Evolutionary conservation across 1,140 invertebrate genomes (phyloP), one percentile per base, ranked within the genome.

Genomic region (Hestina assimilis): DNA sequence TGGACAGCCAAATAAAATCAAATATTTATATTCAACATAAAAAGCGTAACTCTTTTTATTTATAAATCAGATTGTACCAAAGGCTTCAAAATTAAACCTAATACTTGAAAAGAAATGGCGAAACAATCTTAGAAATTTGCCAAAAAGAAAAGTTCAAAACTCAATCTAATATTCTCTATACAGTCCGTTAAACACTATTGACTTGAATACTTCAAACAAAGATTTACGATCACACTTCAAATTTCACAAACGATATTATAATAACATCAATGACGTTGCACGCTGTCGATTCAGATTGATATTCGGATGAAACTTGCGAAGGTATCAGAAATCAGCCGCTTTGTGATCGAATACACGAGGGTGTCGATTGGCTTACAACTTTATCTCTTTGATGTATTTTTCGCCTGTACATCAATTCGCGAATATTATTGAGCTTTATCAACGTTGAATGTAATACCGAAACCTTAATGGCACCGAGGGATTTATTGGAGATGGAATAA

Each of bases 161-260:
- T 35, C 31, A 17, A 35, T 15, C 31, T 5, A 35, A 35, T 28
- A 8, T 35, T 35, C 3, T n/a, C 12, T 7, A n/a, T 8, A 41
- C 38, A 41, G 8, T 23, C 20, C 38, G 38, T 21, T 41, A 41
- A 41, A 21, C 38, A 21, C 19, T n/a, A n/a, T n/a, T n/a, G n/a
- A n/a, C n/a, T 26, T 21, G 33, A 50, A 41, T 48, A 53, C 48
- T 15, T 14, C 2, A 41, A 41, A 24, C 17, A 45, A 52, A 45
- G 40, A 59, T 59, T 35, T 45, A 51, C 19, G 47, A 38, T 42
- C 17, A 23, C 20, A 14, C 23, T 23, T 47, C 47, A 42, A 31
- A 28, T 38, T 52, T 60, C 45, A 48, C 33, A 57, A 41, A 60
- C 47, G 41, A 56, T 60, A 53, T 60, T 52, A 52, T 61, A 61